These are phyloP conservation scores for Tetraneura akinire DNA, from an alignment of 1,140 invertebrate genomes.

Conservation along the genomic window DNA sequence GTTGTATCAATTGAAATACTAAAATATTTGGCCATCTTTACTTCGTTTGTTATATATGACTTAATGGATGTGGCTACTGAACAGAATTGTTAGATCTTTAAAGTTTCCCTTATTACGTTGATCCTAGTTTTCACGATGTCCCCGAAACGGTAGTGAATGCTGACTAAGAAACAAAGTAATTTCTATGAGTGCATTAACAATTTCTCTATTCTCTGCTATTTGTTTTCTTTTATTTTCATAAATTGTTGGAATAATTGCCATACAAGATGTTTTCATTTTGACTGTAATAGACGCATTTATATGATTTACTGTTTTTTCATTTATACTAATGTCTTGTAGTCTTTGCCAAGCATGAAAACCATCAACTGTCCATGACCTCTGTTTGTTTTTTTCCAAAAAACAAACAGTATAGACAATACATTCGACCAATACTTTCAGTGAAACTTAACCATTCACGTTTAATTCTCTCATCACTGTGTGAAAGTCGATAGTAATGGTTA, in stretches of 20 bases:
- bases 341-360: conserved; percentile 19
- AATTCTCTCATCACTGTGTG: not conserved
- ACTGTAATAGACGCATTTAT: conserved; percentile 7
- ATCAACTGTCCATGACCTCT: not conserved
- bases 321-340: not conserved
- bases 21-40: not conserved
- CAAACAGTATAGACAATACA: not conserved
- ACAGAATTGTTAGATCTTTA: too few species aligned
- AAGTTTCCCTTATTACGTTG: not conserved
- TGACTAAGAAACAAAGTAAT: not conserved
- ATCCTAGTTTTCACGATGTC: not conserved
- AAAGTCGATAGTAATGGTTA: not conserved
- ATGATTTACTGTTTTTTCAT: conserved; percentile 6
- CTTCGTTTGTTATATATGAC: not conserved
- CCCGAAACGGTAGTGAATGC: conserved; percentile 1
- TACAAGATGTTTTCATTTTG: not conserved
- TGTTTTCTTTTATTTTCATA: too few species aligned
- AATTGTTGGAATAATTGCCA: not conserved
- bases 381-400: conserved; percentile 8
- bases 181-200: not conserved
- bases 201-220: too few species aligned
- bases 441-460: not conserved
- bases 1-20: conserved; percentile 24
- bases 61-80: not conserved
- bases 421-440: not conserved